Percentiles rank a stretch among this genome's conserved stretches.
These are phyloP conservation scores for Denticeps clupeoides DNA, from an alignment of 2,797 vertebrate genomes.

Conservation along the genomic window DNA sequence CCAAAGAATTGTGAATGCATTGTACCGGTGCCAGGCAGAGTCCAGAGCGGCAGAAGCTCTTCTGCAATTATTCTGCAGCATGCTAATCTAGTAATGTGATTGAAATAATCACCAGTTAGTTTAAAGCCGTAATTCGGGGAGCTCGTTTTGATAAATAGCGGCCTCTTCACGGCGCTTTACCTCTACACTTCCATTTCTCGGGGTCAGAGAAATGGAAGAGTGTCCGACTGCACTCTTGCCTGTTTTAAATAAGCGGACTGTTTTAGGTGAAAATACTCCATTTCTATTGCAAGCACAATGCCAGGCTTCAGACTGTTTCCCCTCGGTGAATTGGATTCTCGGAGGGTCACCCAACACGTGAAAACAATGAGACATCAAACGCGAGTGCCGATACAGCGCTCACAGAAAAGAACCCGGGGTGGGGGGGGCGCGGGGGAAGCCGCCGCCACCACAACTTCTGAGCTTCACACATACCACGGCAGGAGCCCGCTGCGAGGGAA, in stretches of 20 bases:
- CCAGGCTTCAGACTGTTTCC: neutral
- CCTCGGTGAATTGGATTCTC: slow-evolving; percentile 4
- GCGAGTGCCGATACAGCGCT: slow-evolving; percentile 22
- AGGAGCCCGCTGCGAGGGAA: slow-evolving; percentile 41
- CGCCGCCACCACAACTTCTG: slow-evolving; percentile 44
- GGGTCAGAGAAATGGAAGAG: slow-evolving; percentile 5
- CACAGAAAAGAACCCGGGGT: slow-evolving; percentile 11
- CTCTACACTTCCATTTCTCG: slow-evolving; percentile 6
- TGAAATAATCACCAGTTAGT: slow-evolving; percentile 11
- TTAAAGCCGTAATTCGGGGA: neutral
- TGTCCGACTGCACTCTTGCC: neutral
- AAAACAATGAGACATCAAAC: slow-evolving; percentile 37
- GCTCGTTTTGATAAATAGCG: neutral
- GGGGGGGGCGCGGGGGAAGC: slow-evolving; percentile 13
- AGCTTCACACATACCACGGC: slow-evolving; percentile 50
- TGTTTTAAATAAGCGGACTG: slow-evolving; percentile 15
- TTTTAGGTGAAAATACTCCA: slow-evolving; percentile 6
- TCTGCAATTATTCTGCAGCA: slow-evolving; percentile 9
- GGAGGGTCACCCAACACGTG: slow-evolving; percentile 15
- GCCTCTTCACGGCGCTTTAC: slow-evolving; percentile 15
- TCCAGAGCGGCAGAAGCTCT: too few relatives aligned
- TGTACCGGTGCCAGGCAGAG: too few relatives aligned
- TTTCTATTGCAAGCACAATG: slow-evolving; percentile 5
- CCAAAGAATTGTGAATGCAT: too few relatives aligned
- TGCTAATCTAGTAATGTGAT: slow-evolving; percentile 6